Conservation (phyloP, 1,140 invertebrate genomes). For the Diuraphis noxia region DNA sequence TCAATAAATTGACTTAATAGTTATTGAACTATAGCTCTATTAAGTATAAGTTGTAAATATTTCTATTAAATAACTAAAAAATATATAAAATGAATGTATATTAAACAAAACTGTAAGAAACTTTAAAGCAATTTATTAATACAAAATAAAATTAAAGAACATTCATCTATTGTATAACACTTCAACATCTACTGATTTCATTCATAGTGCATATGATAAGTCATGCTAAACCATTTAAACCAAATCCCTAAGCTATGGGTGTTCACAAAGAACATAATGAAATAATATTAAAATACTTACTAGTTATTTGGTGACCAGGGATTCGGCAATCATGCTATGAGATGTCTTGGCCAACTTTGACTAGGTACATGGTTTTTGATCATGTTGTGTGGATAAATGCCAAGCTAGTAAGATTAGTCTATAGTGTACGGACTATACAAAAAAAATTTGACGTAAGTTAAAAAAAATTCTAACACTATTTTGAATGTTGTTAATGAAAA, state of each 20-base stretch:
- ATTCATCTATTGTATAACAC: neutral
- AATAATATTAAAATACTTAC: neutral
- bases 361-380: neutral
- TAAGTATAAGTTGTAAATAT: too few relatives aligned
- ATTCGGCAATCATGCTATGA: neutral
- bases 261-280: neutral
- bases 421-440: neutral
- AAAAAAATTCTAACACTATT: neutral
- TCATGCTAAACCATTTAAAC: neutral
- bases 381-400: neutral
- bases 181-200: neutral
- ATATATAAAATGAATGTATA: neutral
- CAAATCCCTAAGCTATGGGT: neutral
- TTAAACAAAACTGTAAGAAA: neutral
- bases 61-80: too few relatives aligned
- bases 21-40: too few relatives aligned
- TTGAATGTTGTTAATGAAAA: constrained; percentile 7
- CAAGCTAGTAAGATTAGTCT: too few relatives aligned
- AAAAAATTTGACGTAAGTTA: neutral
- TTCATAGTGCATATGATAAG: neutral
- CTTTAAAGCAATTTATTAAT: neutral
- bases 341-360: neutral
- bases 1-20: too few relatives aligned
- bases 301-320: neutral
- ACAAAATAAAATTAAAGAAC: neutral